A percentile compares a stretch with the other conserved stretches of the same genome.
Conservation (phyloP, 2,113 vertebrate genomes). For the Climacteris rufus region DNA sequence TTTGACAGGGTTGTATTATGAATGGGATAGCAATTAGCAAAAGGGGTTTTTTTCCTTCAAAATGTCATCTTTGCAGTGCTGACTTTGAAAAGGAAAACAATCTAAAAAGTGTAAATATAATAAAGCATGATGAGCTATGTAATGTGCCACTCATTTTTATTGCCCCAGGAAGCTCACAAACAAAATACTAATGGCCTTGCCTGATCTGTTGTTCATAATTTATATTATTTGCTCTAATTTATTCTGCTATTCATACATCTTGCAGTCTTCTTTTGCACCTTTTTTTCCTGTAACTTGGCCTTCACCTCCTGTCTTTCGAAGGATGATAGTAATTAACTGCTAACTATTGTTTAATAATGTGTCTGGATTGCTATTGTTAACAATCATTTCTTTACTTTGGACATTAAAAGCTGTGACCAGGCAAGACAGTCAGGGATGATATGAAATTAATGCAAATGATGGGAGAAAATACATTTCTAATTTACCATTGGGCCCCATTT, state of each 20-base stretch:
- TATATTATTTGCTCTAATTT: neutral
- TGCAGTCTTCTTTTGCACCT: neutral
- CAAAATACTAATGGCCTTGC: neutral
- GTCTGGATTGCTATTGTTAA: neutral
- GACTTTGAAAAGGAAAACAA: neutral
- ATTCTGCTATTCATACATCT: neutral
- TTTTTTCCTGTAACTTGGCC: neutral
- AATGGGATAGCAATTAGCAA: neutral
- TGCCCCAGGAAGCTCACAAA: neutral
- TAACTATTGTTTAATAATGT: neutral
- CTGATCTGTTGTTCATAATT: neutral
- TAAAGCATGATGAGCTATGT: neutral
- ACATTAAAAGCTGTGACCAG: neutral
- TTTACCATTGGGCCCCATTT: neutral
- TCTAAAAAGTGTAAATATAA: neutral
- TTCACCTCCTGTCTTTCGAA: neutral
- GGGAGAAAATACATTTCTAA: neutral
- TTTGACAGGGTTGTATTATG: neutral
- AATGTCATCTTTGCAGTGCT: neutral
- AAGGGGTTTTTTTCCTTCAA: neutral
- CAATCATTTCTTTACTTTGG: neutral
- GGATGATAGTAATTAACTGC: neutral
- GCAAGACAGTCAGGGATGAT: neutral
- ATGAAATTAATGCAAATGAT: neutral
- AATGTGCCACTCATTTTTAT: constrained; percentile 1